phyloP scores from a whole-genome alignment of 2,888 invertebrate species.

The Capitulum mitella region DNA sequence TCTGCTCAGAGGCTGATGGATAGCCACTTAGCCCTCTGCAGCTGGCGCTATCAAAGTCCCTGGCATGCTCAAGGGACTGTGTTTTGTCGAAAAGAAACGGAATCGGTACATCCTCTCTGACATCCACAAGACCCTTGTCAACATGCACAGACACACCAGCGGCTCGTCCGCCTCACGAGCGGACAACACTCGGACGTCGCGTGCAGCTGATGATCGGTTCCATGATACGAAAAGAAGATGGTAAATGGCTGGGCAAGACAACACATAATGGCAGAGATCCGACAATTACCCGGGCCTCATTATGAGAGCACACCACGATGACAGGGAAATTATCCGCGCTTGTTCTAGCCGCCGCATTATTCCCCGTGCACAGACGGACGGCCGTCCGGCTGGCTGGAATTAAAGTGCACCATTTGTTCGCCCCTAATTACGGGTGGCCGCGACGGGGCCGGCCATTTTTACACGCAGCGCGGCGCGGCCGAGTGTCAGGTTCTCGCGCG shows the following conservation, averaged over 20 bases:
- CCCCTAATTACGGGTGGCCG: not conserved
- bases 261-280: constrained; percentile 11
- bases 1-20: no score
- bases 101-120: no score
- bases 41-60: no score
- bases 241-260: constrained; percentile 13
- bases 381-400: not conserved
- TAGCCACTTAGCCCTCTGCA: no score
- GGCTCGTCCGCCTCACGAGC: not conserved
- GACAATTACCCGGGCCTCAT: constrained; percentile 5
- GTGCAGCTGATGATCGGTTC: not conserved
- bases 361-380: not conserved
- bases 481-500: not conserved
- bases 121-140: no score
- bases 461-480: not conserved
- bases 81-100: no score
- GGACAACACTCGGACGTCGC: not conserved
- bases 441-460: not conserved
- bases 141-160: not conserved
- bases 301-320: not conserved
- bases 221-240: constrained; percentile 7
- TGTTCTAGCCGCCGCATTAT: not conserved
- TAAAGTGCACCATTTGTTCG: constrained; percentile 4
- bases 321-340: constrained; percentile 10
- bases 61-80: no score